phyloP scores from a whole-genome alignment of 2,797 vertebrate genomes.

The Cercopithecus hamlyni region DNA sequence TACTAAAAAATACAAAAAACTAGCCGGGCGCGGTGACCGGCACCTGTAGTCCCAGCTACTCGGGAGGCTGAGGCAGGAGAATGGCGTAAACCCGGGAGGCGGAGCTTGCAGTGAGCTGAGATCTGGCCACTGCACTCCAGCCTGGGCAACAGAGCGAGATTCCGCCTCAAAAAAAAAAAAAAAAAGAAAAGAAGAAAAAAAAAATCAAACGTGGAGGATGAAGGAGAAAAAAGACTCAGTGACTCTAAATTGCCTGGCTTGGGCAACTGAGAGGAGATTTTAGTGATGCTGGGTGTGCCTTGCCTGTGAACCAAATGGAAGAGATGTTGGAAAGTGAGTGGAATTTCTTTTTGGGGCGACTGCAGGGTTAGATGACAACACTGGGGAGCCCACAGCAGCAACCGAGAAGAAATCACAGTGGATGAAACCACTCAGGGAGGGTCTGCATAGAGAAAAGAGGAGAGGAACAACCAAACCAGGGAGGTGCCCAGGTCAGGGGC shows the following conservation, averaged over 20 bases:
- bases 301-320: accelerated
- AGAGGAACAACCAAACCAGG: not conserved
- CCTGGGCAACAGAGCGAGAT: too few species aligned
- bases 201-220: not conserved
- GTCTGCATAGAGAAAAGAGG: not conserved
- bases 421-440: not conserved
- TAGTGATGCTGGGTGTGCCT: not conserved
- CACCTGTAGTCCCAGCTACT: too few species aligned
- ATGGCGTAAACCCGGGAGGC: too few species aligned
- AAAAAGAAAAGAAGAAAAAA: not conserved
- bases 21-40: too few species aligned
- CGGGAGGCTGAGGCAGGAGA: too few species aligned
- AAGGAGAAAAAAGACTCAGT: not conserved
- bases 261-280: not conserved
- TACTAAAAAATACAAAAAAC: too few species aligned
- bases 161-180: too few species aligned
- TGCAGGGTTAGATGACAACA: not conserved
- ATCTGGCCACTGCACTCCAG: too few species aligned
- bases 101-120: too few species aligned
- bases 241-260: not conserved
- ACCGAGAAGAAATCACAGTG: not conserved
- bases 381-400: not conserved
- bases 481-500: not conserved
- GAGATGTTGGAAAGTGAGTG: not conserved
- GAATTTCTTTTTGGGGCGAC: not conserved